Conservation (phyloP, 2,113 vertebrate species). For the Cynopterus brachyotis region DNA sequence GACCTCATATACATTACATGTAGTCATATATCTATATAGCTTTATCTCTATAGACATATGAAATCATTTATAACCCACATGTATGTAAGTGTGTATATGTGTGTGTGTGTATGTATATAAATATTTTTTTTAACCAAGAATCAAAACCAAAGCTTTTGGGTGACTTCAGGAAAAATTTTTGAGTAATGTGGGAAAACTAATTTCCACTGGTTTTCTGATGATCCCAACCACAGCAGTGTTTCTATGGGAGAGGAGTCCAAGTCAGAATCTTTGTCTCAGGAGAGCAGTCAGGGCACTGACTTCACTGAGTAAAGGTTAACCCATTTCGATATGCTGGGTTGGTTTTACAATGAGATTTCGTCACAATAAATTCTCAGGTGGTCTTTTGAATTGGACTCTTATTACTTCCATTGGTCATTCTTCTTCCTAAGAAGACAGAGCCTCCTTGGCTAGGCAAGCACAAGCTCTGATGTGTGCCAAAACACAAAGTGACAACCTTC, state of each 20-base stretch:
- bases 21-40: too few relatives aligned
- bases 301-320: background rate
- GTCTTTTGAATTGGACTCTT: background rate
- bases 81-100: too few relatives aligned
- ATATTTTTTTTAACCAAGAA: background rate
- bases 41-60: too few relatives aligned
- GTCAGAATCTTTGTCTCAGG: background rate
- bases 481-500: background rate
- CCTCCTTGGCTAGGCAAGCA: background rate
- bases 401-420: background rate
- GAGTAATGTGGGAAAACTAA: background rate
- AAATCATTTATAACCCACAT: too few relatives aligned
- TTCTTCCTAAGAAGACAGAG: background rate
- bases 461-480: background rate
- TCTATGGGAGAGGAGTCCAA: background rate
- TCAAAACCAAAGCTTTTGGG: background rate
- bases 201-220: background rate
- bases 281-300: background rate
- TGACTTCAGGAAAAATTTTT: background rate
- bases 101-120: too few relatives aligned
- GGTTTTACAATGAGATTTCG: background rate
- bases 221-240: background rate
- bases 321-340: background rate
- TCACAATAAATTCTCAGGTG: background rate
- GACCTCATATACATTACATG: background rate